These are phyloP conservation scores for Leucoptera coffeella DNA, from an alignment of 2,888 invertebrate genomes.

Conservation along the genomic window DNA sequence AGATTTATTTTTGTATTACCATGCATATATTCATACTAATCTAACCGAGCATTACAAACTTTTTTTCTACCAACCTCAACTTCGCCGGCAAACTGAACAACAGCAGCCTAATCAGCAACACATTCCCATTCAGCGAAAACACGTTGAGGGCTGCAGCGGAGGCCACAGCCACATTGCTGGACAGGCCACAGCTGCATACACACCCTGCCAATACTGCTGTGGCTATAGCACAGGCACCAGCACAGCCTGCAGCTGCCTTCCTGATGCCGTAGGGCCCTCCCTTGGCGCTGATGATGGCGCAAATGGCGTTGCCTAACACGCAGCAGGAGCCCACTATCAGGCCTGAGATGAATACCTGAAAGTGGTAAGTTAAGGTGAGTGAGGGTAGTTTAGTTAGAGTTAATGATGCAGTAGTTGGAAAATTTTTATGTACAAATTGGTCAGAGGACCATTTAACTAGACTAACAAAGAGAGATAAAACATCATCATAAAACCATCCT, in stretches of 20 bases:
- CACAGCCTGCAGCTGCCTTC: constrained; percentile 27
- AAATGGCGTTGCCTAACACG: constrained; percentile 30
- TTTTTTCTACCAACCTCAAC: constrained; percentile 22
- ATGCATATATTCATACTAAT: too few relatives aligned
- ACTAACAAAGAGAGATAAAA: too few relatives aligned
- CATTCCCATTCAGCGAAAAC: constrained; percentile 38
- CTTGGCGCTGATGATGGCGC: constrained; percentile 22
- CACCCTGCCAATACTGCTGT: constrained; percentile 26
- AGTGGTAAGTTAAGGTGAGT: constrained; percentile 2
- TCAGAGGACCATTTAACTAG: too few relatives aligned
- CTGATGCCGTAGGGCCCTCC: constrained; percentile 30
- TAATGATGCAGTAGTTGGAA: too few relatives aligned
- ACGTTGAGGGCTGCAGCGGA: constrained; percentile 35
- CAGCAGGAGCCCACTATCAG: constrained; percentile 37
- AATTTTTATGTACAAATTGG: too few relatives aligned
- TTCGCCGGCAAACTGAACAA: constrained; percentile 34
- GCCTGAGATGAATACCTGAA: constrained; percentile 35
- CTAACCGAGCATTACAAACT: too few relatives aligned
- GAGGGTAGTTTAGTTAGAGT: not conserved
- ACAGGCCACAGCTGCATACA: constrained; percentile 24
- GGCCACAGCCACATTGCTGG: constrained; percentile 24
- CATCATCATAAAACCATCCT: too few relatives aligned
- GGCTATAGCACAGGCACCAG: constrained; percentile 27
- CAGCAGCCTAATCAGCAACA: constrained; percentile 27
- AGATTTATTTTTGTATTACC: too few relatives aligned